Base-by-base conservation (phyloP, 2,888 invertebrate genomes). In the Chirona hameri region DNA sequence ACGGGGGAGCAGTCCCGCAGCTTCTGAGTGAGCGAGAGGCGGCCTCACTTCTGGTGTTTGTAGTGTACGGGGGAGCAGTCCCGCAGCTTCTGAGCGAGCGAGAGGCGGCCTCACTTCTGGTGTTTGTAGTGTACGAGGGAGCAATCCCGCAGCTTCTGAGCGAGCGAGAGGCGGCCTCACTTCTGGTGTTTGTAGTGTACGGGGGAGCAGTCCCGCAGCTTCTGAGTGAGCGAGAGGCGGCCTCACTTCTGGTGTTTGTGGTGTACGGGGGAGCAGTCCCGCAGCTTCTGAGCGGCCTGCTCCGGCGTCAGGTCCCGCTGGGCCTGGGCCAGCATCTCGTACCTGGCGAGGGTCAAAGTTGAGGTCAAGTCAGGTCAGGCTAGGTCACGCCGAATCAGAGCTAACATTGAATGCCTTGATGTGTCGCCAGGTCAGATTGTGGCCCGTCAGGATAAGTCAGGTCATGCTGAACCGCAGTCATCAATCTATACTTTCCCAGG, bases 301-400 rank as follows among this genome's bases (percentile, higher is more conserved):
- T 99, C 99, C 0, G 98, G 92, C 0, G 98, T 98, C 83, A 99
- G 89, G 89, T 99, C 99, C 29, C 99, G 89, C 87, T 99, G 99
- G 0, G 93, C 89, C 87, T 98, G 96, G 0, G 97, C 96, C 82
- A 99, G 88, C 89, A 99, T 91, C 88, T 99, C 99, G 87, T 92
- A 93, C 69, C 69, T 69, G 69, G 14, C 27, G 81, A 88, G 88
- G 84, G n/a, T 24, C 21, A 80, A 85, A 84, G 82, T 81, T 72
- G 46, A 39, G 69, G 24, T 29, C 82, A 81, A 9, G 52, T 46
- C 24, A 57, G 29, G 15, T 31, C n/a, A 24, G 39, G 98, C 98
- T 83, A 99, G 89, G 89, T 99, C 99, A 29, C 99, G 89, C 87
- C 99, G 99, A 39, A 39, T 7, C 39, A 5, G 39, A 39, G 39